phyloP scores from a whole-genome alignment of 2,888 invertebrate genomes.

The Pegoplata infirma region DNA sequence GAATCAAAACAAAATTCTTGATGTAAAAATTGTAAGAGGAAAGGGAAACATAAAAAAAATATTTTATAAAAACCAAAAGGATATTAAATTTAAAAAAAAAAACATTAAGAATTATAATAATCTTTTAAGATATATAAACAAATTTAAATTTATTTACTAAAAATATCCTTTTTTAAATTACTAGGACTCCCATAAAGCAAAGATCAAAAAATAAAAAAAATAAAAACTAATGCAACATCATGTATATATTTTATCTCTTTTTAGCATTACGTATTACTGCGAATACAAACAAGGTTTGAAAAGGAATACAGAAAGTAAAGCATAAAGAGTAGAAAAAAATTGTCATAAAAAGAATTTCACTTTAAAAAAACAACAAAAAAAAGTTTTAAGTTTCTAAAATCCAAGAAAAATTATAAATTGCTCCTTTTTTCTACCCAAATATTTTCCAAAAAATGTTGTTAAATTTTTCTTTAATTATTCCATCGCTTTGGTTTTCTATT shows the following conservation, averaged over 20 bases:
- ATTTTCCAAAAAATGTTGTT: not conserved
- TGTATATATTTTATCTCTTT: not conserved
- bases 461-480: not conserved
- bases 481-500: not conserved
- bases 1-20: conserved; percentile 60
- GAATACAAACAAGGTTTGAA: conserved; percentile 49
- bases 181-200: not conserved
- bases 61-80: not conserved
- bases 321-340: not conserved
- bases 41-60: conserved; percentile 5
- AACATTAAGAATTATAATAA: not conserved
- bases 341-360: not conserved
- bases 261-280: conserved; percentile 42
- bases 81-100: not conserved
- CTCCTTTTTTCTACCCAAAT: too few species aligned
- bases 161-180: not conserved
- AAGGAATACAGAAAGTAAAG: conserved; percentile 22
- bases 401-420: too few species aligned
- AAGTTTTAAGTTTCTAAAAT: not conserved
- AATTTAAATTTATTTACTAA: not conserved
- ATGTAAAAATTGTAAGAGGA: conserved; percentile 25
- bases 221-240: not conserved
- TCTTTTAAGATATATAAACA: not conserved
- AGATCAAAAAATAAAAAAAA: not conserved
- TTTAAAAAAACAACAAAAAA: not conserved